Percentiles rank a stretch among this genome's conserved stretches.
These are phyloP conservation scores for Xyrauchen texanus DNA, from an alignment of 2,113 vertebrate genomes.

Conservation along the genomic window DNA sequence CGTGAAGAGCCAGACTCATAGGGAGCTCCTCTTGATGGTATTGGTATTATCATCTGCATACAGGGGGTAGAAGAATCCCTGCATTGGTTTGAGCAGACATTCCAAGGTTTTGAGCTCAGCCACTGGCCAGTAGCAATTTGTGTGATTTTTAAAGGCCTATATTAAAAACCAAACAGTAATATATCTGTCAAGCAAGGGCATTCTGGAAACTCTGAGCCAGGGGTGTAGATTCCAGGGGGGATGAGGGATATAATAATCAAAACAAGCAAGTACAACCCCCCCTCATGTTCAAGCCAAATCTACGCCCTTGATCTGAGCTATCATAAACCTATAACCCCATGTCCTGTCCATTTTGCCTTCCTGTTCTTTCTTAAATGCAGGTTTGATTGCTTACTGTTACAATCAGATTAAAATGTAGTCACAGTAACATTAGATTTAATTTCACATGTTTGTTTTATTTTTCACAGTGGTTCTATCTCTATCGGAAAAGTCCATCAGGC, in stretches of 20 bases:
- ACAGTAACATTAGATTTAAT: slow-evolving; percentile 14
- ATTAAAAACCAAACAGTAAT: slow-evolving; percentile 67
- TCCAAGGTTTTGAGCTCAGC: slow-evolving; percentile 74
- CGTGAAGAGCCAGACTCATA: background rate
- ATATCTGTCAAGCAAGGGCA: slow-evolving; percentile 67
- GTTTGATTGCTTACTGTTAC: background rate
- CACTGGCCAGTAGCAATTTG: slow-evolving; percentile 66
- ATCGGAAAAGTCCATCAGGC: slow-evolving; percentile 9
- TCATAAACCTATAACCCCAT: slow-evolving; percentile 60
- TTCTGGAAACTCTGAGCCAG: slow-evolving; percentile 62
- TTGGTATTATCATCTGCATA: background rate
- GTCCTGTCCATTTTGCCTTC: slow-evolving; percentile 55
- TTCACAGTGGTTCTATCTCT: slow-evolving; percentile 13
- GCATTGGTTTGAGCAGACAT: slow-evolving; percentile 68
- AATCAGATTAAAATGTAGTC: background rate
- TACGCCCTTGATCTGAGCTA: slow-evolving; percentile 51
- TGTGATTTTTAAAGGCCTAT: slow-evolving; percentile 72
- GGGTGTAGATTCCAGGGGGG: no score
- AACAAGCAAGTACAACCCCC: no score
- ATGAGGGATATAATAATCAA: no score
- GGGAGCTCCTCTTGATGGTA: slow-evolving; percentile 49
- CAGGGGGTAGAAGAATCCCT: slow-evolving; percentile 54
- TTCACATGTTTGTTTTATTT: background rate
- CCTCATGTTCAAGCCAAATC: no score
- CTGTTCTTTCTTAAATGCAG: slow-evolving; percentile 30